phyloP scores from a whole-genome alignment of 2,113 vertebrate species.

The Grus americana region DNA sequence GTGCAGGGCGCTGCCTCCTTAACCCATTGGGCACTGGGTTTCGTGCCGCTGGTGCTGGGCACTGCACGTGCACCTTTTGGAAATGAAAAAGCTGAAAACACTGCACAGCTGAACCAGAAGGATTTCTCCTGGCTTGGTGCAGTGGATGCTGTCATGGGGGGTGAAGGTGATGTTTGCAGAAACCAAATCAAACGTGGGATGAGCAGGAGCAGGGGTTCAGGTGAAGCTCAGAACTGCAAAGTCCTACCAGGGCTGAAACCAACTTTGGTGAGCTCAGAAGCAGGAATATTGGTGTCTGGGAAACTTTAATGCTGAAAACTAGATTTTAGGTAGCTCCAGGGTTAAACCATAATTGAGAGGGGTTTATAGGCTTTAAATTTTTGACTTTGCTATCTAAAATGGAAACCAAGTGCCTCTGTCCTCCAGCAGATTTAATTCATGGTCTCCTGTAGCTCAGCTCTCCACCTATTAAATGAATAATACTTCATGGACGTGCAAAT shows the following conservation, averaged over 20 bases:
- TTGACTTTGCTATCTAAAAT: background rate
- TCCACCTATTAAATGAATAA: background rate
- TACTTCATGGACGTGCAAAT: fast-evolving
- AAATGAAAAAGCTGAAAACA: background rate
- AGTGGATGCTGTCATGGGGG: background rate
- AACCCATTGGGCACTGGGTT: fast-evolving
- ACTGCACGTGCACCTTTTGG: background rate
- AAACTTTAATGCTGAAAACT: background rate
- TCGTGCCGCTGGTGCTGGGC: background rate
- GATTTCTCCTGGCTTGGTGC: background rate
- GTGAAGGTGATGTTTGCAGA: background rate
- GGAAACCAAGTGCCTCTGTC: background rate
- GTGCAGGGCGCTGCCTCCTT: fast-evolving
- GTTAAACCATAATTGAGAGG: background rate
- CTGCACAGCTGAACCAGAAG: fast-evolving
- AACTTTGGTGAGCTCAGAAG: background rate
- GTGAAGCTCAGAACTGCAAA: background rate
- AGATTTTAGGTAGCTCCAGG: background rate
- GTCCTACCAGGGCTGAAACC: background rate
- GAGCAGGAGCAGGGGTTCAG: background rate
- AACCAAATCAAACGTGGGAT: background rate
- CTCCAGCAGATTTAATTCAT: background rate
- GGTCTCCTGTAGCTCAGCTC: background rate
- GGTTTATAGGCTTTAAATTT: background rate
- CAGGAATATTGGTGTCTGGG: background rate